Conservation (phyloP, 1,140 invertebrate genomes). For the Bradysia coprophila region DNA sequence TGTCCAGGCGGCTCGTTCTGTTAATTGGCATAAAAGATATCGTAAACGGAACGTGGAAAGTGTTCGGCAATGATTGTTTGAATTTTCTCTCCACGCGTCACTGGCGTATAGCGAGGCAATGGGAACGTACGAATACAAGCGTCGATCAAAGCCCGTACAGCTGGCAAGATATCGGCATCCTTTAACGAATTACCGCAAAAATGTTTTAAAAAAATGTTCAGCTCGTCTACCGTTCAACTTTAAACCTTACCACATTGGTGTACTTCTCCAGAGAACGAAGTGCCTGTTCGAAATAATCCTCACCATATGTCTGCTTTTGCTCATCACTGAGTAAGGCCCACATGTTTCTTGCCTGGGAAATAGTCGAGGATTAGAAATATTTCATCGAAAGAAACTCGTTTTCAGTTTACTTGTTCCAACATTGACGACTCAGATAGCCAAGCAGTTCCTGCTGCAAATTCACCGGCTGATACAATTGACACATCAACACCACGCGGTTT, state of each 20-base stretch:
- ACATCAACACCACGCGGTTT: slow-evolving; percentile 53
- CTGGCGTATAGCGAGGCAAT: slow-evolving; percentile 56
- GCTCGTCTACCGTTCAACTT: not conserved
- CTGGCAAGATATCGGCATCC: slow-evolving; percentile 50
- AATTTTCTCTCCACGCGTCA: slow-evolving; percentile 51
- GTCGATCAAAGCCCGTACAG: slow-evolving; percentile 48
- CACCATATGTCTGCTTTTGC: slow-evolving; percentile 54
- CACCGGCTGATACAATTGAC: slow-evolving; percentile 62
- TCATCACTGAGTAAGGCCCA: slow-evolving; percentile 55
- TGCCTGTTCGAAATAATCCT: slow-evolving; percentile 62
- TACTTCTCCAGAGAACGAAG: slow-evolving; percentile 56
- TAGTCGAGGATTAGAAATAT: not conserved
- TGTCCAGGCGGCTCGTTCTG: no score
- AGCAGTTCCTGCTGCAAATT: slow-evolving; percentile 54
- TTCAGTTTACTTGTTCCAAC: slow-evolving; percentile 38
- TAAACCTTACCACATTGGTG: slow-evolving; percentile 29
- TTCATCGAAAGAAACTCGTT: not conserved
- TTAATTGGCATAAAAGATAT: slow-evolving; percentile 32
- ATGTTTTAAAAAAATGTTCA: no score
- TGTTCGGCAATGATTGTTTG: slow-evolving; percentile 60
- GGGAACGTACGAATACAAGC: slow-evolving; percentile 62
- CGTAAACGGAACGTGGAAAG: slow-evolving; percentile 53
- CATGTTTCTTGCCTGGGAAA: slow-evolving; percentile 48
- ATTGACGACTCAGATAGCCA: slow-evolving; percentile 54
- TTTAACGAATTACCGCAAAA: slow-evolving; percentile 16